Evolutionary conservation across 2,888 invertebrate species (phyloP), one percentile per base, ranked within the genome.

Genomic region (Amphimallon solstitiale): DNA sequence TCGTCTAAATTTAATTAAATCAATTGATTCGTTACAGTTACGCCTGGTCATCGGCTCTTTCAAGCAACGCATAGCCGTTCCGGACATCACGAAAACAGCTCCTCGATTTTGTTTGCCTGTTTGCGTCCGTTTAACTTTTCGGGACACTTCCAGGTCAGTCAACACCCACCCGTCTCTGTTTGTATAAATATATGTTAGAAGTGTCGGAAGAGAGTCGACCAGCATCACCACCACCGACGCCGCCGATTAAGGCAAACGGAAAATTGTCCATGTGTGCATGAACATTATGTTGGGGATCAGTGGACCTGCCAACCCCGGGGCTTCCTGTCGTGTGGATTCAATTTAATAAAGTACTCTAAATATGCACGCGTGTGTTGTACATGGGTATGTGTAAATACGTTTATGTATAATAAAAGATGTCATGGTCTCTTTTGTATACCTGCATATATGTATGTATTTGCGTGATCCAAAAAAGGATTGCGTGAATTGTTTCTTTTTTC

Each of bases 61-160:
- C 14, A 56, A 59, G n/a, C n/a, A 59, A 29, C 56, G 7, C n/a
- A 43, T 15, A 29, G 43, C 23, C 23, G 23, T 43, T 7, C 12
- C 43, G 1, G 56, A 34, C 17, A 35, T 35, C 15, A 35, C 35
- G n/a, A 34, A 59, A 59, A 59, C 15, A 43, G 34, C 14, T 15
- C 40, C 7, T 43, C 43, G 15, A n/a, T 29, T 56, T 15, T 45
- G 12, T 29, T 15, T 14, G 14, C 29, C 5, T 43, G 17, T 43
- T n/a, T 12, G 15, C 14, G 15, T 17, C 5, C 15, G 15, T 12
- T 5, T 35, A 35, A 35, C 14, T 51, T 17, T 14, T 17, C 17
- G 51, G 51, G 51, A 45, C 23, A 59, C 43, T 59, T 59, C 56
- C 56, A 59, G 56, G 56, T 59, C 56, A 59, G 29, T 59, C 56